A percentile compares a stretch with the other conserved stretches of the same genome.
Conservation (phyloP, 2,113 vertebrate species). For the Antechinus flavipes region DNA sequence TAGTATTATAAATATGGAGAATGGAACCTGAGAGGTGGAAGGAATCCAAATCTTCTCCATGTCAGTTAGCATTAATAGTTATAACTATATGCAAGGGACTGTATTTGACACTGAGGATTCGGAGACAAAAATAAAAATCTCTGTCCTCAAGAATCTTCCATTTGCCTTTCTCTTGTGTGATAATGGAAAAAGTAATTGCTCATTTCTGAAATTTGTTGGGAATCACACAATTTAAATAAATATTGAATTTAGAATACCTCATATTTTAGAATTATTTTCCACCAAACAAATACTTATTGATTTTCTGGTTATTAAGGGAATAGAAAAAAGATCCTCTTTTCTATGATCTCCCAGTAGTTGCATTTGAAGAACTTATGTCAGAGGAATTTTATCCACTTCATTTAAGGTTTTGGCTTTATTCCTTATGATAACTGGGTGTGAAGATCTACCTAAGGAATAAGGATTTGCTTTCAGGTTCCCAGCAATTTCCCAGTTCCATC, state of each 20-base stretch:
- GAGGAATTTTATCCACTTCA: not conserved
- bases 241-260: not conserved
- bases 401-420: not conserved
- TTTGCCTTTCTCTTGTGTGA: not conserved
- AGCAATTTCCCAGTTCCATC: not conserved
- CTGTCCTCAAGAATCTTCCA: not conserved
- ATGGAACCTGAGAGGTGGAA: not conserved
- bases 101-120: slow-evolving; percentile 3
- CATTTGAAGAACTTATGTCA: not conserved
- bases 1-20: not conserved
- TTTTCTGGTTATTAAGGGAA: not conserved
- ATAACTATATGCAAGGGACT: not conserved
- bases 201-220: not conserved
- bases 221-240: not conserved
- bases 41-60: not conserved
- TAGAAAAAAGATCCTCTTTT: not conserved
- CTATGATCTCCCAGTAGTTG: not conserved
- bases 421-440: not conserved
- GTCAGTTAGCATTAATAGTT: not conserved
- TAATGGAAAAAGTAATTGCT: not conserved
- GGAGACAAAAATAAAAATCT: not conserved
- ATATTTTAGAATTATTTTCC: not conserved
- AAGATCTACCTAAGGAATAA: not conserved
- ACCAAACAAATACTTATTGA: not conserved
- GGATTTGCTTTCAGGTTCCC: too few relatives aligned